Evolutionary conservation across 2,113 vertebrate genomes (phyloP).

Genomic region (Triplophysa tibetana): DNA sequence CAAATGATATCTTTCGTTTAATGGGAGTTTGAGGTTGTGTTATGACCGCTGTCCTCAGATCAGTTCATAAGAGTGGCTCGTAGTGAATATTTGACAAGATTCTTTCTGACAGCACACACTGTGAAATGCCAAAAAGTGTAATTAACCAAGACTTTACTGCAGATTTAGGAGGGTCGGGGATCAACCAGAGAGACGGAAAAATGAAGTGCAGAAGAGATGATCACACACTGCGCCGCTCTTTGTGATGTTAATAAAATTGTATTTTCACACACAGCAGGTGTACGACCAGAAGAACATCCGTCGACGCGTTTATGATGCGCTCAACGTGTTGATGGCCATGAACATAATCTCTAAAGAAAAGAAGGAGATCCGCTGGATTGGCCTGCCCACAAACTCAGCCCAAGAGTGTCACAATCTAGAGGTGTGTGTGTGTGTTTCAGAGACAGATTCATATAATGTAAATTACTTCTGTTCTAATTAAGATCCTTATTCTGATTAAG

Average conservation of each 20-base stretch:
- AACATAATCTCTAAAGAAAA: constrained; percentile 91
- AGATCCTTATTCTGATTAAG: background rate
- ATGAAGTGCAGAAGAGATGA: background rate
- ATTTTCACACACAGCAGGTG: constrained; percentile 72
- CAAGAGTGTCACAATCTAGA: constrained; percentile 86
- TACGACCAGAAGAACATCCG: constrained; percentile 90
- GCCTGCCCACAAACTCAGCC: constrained; percentile 84
- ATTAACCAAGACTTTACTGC: constrained; percentile 57
- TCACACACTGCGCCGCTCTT: background rate
- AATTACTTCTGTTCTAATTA: background rate
- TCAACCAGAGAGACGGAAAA: background rate
- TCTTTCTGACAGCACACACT: constrained; percentile 48
- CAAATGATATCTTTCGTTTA: background rate
- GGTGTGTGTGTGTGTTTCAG: constrained; percentile 62
- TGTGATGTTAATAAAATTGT: background rate
- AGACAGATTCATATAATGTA: background rate
- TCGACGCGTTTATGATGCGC: constrained; percentile 85
- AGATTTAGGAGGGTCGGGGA: background rate
- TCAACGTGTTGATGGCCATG: constrained; percentile 89
- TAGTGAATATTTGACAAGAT: constrained; percentile 48
- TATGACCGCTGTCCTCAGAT: background rate
- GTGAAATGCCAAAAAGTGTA: constrained; percentile 54
- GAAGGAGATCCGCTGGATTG: constrained; percentile 88
- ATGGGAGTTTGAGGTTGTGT: background rate
- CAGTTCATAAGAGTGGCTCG: background rate